Base-by-base conservation (phyloP, 1,140 invertebrate species). In the Anadara kagoshimensis region DNA sequence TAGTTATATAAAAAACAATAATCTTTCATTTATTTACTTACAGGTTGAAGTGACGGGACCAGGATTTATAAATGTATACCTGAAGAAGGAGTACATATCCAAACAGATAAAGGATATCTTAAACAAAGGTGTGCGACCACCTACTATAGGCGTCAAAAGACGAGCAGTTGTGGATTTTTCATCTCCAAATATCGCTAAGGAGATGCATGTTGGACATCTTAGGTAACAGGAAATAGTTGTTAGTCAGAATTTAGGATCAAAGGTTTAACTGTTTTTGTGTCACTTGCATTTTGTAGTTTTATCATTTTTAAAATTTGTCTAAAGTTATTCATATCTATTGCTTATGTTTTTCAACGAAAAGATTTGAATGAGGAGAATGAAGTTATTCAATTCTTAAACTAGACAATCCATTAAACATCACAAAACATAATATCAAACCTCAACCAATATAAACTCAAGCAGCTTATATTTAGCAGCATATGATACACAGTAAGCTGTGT, bases 181-280 rank as follows among this genome's bases (percentile, higher is more conserved):
- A 22, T 97, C 98, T 47, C 98, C 98, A 8, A 99, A 99, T 90
- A 96, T 99, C 86, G 98, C 98, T n/a, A 99, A 99, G 87, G 96
- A 99, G 91, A 99, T 99, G 98, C 98, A 99, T 90, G 98, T 99
- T 57, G 98, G 98, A 11, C 98, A 99, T 91, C 92, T 99, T 63
- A 92, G 95, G 92, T 93, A 81, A 65, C 29, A 3, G 7, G 29
- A 36, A 36, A 36, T 36, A 36, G 7, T 36, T 36, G 29, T 36
- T 7, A 36, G 29, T 36, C 2, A 36, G 7, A 36, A 36, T 36
- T 2, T 3, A 36, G 7, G 29, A 36, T 36, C 7, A 2, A 2
- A 36, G 7, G 29, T 36, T 36, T 36, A 36, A 36, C 29, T 7
- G 7, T 36, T 7, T 3, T 36, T 36, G 7, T 36, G 2, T 3